Conservation (phyloP, 2,113 vertebrate species). For the Eleginops maclovinus region DNA sequence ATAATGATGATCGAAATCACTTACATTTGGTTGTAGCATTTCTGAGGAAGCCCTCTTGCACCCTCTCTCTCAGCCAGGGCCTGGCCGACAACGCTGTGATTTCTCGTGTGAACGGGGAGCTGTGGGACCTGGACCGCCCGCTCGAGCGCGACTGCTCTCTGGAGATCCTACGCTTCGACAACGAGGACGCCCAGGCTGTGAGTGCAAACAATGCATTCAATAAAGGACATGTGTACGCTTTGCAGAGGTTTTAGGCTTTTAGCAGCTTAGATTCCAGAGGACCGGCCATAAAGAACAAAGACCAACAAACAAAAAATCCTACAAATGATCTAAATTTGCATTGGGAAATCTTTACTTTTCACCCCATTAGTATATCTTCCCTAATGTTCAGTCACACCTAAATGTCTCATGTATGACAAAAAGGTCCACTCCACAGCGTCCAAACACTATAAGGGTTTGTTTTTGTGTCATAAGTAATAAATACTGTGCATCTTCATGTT, state of each 20-base stretch:
- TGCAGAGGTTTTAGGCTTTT: too few relatives aligned
- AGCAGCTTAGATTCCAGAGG: too few relatives aligned
- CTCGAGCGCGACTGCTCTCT: conserved; percentile 91
- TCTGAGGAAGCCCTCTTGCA: background rate
- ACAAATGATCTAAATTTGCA: background rate
- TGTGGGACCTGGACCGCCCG: conserved; percentile 96
- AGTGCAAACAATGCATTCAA: conserved; percentile 65
- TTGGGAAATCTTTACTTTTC: background rate
- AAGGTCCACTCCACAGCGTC: background rate
- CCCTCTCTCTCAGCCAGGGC: conserved; percentile 86
- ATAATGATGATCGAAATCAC: rapidly evolving
- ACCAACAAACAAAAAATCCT: too few relatives aligned
- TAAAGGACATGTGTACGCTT: too few relatives aligned
- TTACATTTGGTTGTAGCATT: background rate
- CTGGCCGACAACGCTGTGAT: conserved; percentile 93
- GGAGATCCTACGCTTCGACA: conserved; percentile 94
- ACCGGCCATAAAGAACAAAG: too few relatives aligned
- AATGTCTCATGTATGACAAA: background rate
- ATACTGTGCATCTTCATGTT: background rate
- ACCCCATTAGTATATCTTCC: too few relatives aligned
- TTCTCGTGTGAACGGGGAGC: conserved; percentile 90
- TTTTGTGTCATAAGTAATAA: too few relatives aligned
- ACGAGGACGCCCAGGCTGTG: conserved; percentile 95
- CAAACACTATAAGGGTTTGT: background rate
- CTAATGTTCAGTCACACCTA: too few relatives aligned